Evolutionary conservation across 2,113 vertebrate genomes (phyloP), one percentile per base, ranked within the genome.

Genomic region (Actinemys pallida): DNA sequence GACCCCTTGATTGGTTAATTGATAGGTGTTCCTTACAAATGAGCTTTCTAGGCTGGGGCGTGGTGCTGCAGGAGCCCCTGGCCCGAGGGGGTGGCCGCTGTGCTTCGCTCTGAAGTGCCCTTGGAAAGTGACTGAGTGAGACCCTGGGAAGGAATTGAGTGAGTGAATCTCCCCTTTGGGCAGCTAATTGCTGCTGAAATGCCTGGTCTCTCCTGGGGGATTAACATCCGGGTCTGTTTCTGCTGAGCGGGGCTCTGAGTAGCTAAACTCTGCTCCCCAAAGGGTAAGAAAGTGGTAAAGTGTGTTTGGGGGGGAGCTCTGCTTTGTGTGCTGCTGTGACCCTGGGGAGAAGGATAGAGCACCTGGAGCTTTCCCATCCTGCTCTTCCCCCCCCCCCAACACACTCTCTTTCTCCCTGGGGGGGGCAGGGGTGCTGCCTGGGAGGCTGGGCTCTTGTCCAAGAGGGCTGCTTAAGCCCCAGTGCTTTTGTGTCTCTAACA

Each of bases 301-400:
- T 59, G 50, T 53, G 52, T 53, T 19, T 2, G 53, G 53, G 6
- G 27, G 16, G 62, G 65, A 8, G 8, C 6, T 69, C 17, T 69
- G 65, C 35, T 69, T n/a, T 72, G 25, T 27, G 12, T 42, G 29
- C 24, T 84, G 86, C 56, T 50, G 75, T 10, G 31, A 17, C 57
- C 49, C 2, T 0, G 24, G 49, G 17, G 62, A 69, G 16, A 35
- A 65, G 6, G 24, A 8, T 54, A 29, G 49, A 1, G 1, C 7
- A 27, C 6, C 14, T 25, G 11, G 80, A 20, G 20, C 6, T 39
- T 13, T n/a, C 25, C 5, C 13, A 16, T 39, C 1, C 42, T 4
- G 0, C 0, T 0, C 1, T 42, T 10, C 10, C 49, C 19, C 31
- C 59, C 2, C 16, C n/a, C 13, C 31, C 39, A n/a, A 42, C 39